These are phyloP conservation scores for Acanthiza pusilla DNA, from an alignment of 2,797 vertebrate species.

Conservation along the genomic window DNA sequence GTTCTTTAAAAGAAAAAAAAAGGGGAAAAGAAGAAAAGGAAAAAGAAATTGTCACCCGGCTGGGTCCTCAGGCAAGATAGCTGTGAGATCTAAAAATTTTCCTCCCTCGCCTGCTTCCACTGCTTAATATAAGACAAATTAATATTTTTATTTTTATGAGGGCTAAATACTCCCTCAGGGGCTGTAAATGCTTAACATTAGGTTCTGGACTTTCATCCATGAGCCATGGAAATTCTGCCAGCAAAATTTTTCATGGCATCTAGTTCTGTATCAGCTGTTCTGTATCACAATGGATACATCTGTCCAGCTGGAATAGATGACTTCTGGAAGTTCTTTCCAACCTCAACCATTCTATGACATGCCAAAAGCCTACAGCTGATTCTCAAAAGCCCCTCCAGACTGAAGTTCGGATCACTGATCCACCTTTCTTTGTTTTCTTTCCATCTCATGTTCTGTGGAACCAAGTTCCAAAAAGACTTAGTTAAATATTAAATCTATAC, in stretches of 20 bases:
- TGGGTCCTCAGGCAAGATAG: neutral
- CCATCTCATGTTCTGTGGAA: neutral
- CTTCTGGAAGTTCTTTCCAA: neutral
- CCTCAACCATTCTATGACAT: neutral
- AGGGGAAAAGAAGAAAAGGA: fast-evolving
- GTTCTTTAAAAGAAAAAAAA: neutral
- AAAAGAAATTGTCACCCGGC: fast-evolving
- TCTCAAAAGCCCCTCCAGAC: fast-evolving
- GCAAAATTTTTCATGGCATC: neutral
- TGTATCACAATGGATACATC: fast-evolving
- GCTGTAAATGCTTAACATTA: neutral
- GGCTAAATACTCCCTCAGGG: neutral
- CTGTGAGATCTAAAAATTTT: neutral
- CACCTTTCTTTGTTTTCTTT: neutral
- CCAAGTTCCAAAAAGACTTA: neutral
- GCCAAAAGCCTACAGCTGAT: neutral
- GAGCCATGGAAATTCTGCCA: neutral
- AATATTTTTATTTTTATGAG: neutral
- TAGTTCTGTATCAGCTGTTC: neutral
- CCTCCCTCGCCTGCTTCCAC: neutral
- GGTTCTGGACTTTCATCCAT: neutral
- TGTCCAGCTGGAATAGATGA: neutral
- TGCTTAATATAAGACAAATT: neutral
- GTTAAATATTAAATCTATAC: neutral
- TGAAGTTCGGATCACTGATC: neutral